phyloP scores from a whole-genome alignment of 2,888 invertebrate species.

The Dexiosoma caninum region DNA sequence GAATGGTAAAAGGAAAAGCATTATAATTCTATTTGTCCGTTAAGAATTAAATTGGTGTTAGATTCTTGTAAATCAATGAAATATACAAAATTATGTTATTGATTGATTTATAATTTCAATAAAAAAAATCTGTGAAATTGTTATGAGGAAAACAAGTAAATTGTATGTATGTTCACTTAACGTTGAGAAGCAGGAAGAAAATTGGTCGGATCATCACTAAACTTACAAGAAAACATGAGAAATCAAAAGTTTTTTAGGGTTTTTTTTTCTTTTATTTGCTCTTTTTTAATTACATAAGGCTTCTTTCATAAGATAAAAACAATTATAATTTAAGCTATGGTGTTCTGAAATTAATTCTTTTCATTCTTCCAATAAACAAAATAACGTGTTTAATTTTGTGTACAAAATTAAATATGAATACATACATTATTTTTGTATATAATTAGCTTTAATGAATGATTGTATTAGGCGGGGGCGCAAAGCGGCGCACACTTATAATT shows the following conservation, averaged over 20 bases:
- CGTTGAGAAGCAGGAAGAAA: not conserved
- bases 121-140: constrained; percentile 44
- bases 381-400: constrained; percentile 28
- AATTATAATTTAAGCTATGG: constrained; percentile 50
- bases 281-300: constrained; percentile 60
- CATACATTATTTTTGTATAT: constrained; percentile 9
- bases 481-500: constrained; percentile 70
- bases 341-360: constrained; percentile 43
- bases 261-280: constrained; percentile 63
- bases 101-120: not conserved
- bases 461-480: constrained; percentile 66
- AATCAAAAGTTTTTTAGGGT: constrained; percentile 50
- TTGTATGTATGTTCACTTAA: not conserved
- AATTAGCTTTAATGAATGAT: not conserved
- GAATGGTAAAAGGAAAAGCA: no score
- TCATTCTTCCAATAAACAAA: constrained; percentile 55
- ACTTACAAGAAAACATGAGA: constrained; percentile 55
- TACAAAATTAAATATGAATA: constrained; percentile 19
- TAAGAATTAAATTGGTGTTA: no score
- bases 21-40: no score
- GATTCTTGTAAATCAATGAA: no score
- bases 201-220: not conserved
- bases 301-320: constrained; percentile 61
- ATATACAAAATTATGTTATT: no score
- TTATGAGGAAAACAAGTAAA: constrained; percentile 64